These are phyloP conservation scores for Oreonectes daqikongensis DNA, from an alignment of 2,797 vertebrate genomes.

Conservation along the genomic window DNA sequence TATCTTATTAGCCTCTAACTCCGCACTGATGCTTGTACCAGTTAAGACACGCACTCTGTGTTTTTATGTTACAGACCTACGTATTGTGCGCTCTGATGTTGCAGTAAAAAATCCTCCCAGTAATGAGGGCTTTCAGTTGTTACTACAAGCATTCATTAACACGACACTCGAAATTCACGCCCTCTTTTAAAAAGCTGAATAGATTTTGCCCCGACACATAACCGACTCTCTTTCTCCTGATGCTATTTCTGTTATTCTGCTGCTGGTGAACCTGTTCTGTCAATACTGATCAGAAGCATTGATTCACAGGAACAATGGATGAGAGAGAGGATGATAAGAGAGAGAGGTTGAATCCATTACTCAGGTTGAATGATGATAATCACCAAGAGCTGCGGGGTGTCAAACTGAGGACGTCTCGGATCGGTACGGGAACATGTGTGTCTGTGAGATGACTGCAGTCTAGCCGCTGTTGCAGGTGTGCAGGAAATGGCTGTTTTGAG, in stretches of 20 bases:
- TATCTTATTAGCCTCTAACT: constrained; percentile 14
- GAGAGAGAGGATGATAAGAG: constrained; percentile 35
- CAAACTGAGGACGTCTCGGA: constrained; percentile 7
- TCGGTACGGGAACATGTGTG: constrained; percentile 22
- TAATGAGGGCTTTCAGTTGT: constrained; percentile 43
- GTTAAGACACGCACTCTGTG: constrained; percentile 16
- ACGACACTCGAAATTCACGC: constrained; percentile 32
- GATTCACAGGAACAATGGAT: constrained; percentile 35
- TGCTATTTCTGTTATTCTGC: constrained; percentile 11
- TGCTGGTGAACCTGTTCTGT: constrained; percentile 16
- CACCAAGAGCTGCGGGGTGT: constrained; percentile 33
- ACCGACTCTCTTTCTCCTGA: background rate
- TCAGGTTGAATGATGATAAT: constrained; percentile 43
- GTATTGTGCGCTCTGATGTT: background rate
- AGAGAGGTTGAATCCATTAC: constrained; percentile 44
- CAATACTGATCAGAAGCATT: constrained; percentile 42
- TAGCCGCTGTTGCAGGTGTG: constrained; percentile 1
- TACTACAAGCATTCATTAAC: constrained; percentile 40
- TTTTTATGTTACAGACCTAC: constrained; percentile 22
- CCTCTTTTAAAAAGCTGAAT: constrained; percentile 15
- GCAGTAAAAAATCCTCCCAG: constrained; percentile 20
- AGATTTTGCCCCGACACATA: constrained; percentile 17
- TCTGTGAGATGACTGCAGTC: constrained; percentile 9
- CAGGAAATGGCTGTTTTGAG: constrained; percentile 1
- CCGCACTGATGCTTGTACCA: background rate